Conservation (phyloP, 2,797 vertebrate species). For the Coregonus sp. region DNA sequence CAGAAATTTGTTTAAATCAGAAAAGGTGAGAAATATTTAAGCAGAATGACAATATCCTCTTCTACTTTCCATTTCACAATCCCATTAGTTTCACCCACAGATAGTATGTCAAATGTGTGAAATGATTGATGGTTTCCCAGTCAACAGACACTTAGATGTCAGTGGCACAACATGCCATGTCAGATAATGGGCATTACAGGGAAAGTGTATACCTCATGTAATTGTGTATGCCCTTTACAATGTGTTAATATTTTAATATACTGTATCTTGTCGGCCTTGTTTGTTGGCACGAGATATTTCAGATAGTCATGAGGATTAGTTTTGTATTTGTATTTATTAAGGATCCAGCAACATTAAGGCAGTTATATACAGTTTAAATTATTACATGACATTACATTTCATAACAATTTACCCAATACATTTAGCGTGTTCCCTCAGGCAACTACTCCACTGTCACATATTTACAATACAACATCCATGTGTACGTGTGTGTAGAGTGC, state of each 20-base stretch:
- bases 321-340: too few relatives aligned
- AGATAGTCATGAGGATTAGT: neutral
- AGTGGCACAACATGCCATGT: neutral
- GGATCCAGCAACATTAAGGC: too few relatives aligned
- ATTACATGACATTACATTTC: too few relatives aligned
- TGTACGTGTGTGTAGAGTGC: too few relatives aligned
- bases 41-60: constrained; percentile 14
- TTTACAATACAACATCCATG: too few relatives aligned
- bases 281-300: neutral
- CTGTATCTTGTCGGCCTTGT: neutral
- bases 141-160: neutral
- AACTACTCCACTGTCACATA: too few relatives aligned
- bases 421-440: too few relatives aligned
- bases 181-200: neutral
- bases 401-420: too few relatives aligned
- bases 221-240: neutral
- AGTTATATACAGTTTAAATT: too few relatives aligned
- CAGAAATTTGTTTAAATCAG: constrained; percentile 46
- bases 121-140: constrained; percentile 1
- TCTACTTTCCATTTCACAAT: constrained; percentile 46
- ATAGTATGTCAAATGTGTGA: constrained; percentile 23
- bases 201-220: neutral
- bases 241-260: neutral
- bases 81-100: constrained; percentile 53
- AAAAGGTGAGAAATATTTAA: constrained; percentile 8